Evolutionary conservation across 2,797 vertebrate genomes (phyloP).

Genomic region (Pangasius djambal): DNA sequence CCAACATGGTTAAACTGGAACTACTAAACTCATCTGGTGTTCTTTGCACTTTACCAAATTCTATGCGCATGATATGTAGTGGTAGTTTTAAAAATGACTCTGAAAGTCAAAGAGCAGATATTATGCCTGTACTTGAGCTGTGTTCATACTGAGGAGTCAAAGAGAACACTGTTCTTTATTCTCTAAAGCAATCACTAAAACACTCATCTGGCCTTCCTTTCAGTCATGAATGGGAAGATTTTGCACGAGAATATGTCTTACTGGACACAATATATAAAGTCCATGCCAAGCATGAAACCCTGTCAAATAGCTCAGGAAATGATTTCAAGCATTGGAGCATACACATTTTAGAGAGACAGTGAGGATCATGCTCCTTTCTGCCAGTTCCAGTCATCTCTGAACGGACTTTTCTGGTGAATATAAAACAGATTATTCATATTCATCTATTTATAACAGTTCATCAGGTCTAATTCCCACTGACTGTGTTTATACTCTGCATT

Average conservation of each 20-base stretch:
- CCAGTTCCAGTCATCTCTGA: neutral
- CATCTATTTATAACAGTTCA: neutral
- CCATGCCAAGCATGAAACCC: constrained; percentile 15
- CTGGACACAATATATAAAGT: constrained; percentile 20
- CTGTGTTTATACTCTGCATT: neutral
- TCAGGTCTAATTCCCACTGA: neutral
- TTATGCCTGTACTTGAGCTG: too few species aligned
- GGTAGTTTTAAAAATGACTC: neutral
- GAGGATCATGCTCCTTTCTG: neutral
- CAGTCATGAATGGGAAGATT: constrained; percentile 13
- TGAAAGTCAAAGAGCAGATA: neutral
- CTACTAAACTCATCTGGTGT: neutral
- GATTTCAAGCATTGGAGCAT: constrained; percentile 8
- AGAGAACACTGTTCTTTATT: neutral
- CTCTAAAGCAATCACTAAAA: neutral
- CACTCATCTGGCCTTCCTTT: constrained; percentile 22
- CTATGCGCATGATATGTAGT: neutral
- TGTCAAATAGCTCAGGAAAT: constrained; percentile 19
- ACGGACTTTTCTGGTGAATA: neutral
- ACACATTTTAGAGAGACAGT: constrained; percentile 18
- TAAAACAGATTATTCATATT: neutral
- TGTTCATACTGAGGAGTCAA: neutral
- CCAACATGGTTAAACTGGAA: neutral
- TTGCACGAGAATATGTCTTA: constrained; percentile 37
- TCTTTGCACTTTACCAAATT: neutral